Percentiles rank a stretch among this genome's conserved stretches.
Evolutionary conservation across 2,113 vertebrate genomes (phyloP).

Genomic region (Ictalurus punctatus): DNA sequence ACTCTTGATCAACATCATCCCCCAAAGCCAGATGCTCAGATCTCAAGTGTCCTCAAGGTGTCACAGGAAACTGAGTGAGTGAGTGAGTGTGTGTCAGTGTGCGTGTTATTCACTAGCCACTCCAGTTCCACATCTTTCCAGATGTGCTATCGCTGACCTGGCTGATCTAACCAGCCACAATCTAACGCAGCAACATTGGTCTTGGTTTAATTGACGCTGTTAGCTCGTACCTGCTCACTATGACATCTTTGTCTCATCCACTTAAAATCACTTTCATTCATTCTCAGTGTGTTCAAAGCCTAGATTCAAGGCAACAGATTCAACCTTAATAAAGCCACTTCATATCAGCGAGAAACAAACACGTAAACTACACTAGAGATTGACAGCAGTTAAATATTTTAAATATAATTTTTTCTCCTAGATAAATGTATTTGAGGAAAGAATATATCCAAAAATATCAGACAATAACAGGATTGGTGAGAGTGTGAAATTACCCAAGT

Average conservation of each 20-base stretch:
- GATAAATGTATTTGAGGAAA: conserved; percentile 23
- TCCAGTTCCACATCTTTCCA: conserved; percentile 36
- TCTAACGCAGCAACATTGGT: conserved; percentile 30
- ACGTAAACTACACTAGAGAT: background rate
- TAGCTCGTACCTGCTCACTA: conserved; percentile 11
- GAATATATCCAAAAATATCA: conserved; percentile 37
- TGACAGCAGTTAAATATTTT: background rate
- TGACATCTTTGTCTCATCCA: conserved; percentile 28
- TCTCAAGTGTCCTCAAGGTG: conserved; percentile 25
- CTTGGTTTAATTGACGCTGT: conserved; percentile 43
- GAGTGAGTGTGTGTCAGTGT: background rate
- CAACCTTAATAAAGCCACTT: background rate
- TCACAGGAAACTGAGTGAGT: conserved; percentile 3
- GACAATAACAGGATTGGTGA: conserved; percentile 46
- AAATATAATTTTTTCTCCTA: background rate
- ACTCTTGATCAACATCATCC: conserved; percentile 1
- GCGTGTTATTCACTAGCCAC: background rate
- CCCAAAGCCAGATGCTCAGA: conserved; percentile 36
- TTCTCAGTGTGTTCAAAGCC: background rate
- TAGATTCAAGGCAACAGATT: background rate
- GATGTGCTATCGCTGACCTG: conserved; percentile 29
- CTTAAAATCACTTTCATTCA: conserved; percentile 10
- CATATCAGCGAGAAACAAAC: background rate
- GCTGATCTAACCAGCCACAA: conserved; percentile 48
- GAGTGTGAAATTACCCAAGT: conserved; percentile 50